Conservation (phyloP, 2,797 vertebrate species). For the Tachyglossus aculeatus region DNA sequence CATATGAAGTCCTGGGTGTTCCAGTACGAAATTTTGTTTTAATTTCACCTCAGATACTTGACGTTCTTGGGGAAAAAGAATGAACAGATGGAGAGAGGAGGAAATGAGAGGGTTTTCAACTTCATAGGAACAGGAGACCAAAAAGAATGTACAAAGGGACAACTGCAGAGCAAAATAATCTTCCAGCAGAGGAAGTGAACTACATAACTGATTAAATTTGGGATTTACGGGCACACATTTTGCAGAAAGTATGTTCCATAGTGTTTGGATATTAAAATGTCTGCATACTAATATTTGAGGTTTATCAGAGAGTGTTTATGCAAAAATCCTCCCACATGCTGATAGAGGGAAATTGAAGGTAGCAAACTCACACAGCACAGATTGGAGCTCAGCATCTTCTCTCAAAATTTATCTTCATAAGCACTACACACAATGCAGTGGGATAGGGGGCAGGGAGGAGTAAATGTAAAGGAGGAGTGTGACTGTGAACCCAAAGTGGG, state of each 20-base stretch:
- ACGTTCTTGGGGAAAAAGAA: too few species aligned
- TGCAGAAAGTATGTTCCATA: slow-evolving; percentile 11
- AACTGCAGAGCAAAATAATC: slow-evolving; percentile 1
- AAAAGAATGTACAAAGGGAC: slow-evolving; percentile 35
- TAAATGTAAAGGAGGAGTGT: too few species aligned
- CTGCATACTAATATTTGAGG: not conserved
- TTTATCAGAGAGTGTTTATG: not conserved
- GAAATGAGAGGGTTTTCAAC: too few species aligned
- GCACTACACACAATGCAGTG: too few species aligned
- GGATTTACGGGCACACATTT: slow-evolving; percentile 16
- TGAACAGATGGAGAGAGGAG: too few species aligned
- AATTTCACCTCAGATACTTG: too few species aligned
- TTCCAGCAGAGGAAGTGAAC: slow-evolving; percentile 18
- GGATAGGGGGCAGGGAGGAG: too few species aligned
- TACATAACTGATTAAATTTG: slow-evolving; percentile 7
- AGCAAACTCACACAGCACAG: not conserved
- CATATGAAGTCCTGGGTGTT: too few species aligned
- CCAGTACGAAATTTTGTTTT: too few species aligned
- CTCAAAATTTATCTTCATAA: too few species aligned
- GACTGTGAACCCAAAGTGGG: too few species aligned
- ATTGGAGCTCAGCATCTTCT: too few species aligned
- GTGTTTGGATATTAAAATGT: slow-evolving; percentile 31
- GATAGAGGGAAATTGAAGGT: not conserved
- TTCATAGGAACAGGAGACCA: not conserved
- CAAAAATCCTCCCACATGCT: not conserved